Evolutionary conservation across 37 sponge, comb jelly and placozoan species (phyloP), one percentile per base, ranked within the genome.

Genomic region (Tethya wilhelma): DNA sequence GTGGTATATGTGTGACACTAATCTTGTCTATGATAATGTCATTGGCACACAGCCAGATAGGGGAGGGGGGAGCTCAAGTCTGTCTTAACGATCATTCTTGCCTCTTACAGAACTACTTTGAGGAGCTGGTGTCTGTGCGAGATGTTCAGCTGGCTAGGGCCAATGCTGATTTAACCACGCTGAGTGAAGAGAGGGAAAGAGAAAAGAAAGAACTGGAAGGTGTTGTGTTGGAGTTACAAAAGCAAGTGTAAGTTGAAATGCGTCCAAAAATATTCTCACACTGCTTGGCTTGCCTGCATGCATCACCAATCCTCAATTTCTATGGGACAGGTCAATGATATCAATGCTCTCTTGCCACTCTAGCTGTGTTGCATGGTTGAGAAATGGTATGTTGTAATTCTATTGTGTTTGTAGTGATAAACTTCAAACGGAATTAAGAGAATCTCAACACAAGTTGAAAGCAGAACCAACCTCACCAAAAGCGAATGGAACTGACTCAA

Each of bases 91-190:
- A n/a, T n/a, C n/a, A n/a, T n/a, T n/a, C n/a, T n/a, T n/a, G n/a
- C n/a, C n/a, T n/a, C n/a, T n/a, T n/a, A 30, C 60, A 92, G 93
- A 92, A 88, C 79, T 92, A 92, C 45, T 92, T 83, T 84, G 93
- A 92, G 59, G 89, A 92, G 74, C 76, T 92, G 31, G 88, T 92
- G 37, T 79, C 76, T n/a, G 89, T 92, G 46, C 71, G 93, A 40
- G 93, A 87, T 29, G 79, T 23, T 0, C 91, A 91, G 53, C 58
- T 91, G 12, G 1, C 64, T 4, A 60, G 66, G 56, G 0, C 83
- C 19, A 78, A 83, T 49, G 26, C 39, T 29, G 79, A 86, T 33
- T 38, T 86, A 32, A 40, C 36, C 29, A 56, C 74, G 19, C 3
- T 66, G 8, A 43, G 32, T 2, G 39, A 11, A 23, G 79, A 78